Evolutionary conservation across 2,113 vertebrate genomes (phyloP), one percentile per base, ranked within the genome.

Genomic region (Otocyon megalotis): DNA sequence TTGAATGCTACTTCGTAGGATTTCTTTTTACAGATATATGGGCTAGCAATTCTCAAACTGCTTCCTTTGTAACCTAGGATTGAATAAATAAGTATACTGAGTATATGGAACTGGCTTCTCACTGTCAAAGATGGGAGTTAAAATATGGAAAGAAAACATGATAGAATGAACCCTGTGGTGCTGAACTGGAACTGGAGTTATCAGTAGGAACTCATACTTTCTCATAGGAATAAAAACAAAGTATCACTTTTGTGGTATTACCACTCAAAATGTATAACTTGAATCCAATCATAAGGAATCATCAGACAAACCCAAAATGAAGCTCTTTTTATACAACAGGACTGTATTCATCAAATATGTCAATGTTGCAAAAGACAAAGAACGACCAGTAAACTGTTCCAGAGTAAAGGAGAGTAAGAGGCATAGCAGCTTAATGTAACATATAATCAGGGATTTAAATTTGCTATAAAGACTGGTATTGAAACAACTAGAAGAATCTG

Each of bases 271-370:
- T 26, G 24, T 10, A 88, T 53, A 77, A 77, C 10, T n/a, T 71
- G 8, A 50, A 65, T 67, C 9, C 81, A 85, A 74, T 86, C 19
- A 74, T 65, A 95, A 95, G 17, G 1, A 74, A 76, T 32, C n/a
- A 93, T 56, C 58, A 67, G 35, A 89, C 22, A 80, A 93, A 86
- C 50, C 54, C 86, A 76, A 67, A 87, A 87, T 71, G 17, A 91
- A 62, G 26, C 54, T 30, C 22, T 22, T 90, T 95, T 43, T n/a
- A 22, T 60, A 90, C 87, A 85, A 74, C 16, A 90, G 37, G 65
- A 20, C n/a, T 53, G 3, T 69, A 37, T 19, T 93, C 58, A 84
- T 50, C 53, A 80, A 90, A 90, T 93, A 80, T 48, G 9, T 69
- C 43, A 89, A 35, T 35, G 50, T 8, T 74, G 7, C 19, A 43